phyloP scores from a whole-genome alignment of 2,113 vertebrate genomes.

The Enhydra lutris region DNA sequence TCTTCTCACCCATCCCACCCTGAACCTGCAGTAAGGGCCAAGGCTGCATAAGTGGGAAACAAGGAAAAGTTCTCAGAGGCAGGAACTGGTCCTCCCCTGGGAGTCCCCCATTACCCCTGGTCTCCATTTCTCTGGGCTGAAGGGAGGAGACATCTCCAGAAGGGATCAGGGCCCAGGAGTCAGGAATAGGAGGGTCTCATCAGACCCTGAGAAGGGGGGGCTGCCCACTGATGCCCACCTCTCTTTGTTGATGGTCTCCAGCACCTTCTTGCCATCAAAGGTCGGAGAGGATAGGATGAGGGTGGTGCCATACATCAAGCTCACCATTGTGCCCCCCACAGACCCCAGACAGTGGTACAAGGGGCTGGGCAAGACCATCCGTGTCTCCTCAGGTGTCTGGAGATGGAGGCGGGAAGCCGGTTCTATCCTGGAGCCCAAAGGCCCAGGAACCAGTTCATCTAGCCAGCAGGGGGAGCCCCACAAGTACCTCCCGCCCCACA shows the following conservation, averaged over 20 bases:
- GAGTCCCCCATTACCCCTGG: neutral
- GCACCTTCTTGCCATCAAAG: constrained; percentile 85
- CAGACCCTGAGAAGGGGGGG: neutral
- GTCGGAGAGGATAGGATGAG: constrained; percentile 84
- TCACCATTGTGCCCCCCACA: constrained; percentile 87
- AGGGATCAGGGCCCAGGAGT: neutral
- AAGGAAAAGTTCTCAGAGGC: neutral
- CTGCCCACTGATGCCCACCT: constrained; percentile 81
- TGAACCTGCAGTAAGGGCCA: neutral
- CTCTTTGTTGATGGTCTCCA: constrained; percentile 88
- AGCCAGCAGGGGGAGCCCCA: neutral
- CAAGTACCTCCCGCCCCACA: neutral
- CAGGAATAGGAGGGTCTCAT: neutral
- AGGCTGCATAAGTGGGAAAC: neutral
- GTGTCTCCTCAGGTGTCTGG: constrained; percentile 75
- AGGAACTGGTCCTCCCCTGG: neutral
- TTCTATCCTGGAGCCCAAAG: neutral
- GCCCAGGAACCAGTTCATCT: neutral
- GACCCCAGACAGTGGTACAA: constrained; percentile 95
- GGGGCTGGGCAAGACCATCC: constrained; percentile 85
- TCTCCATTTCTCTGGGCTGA: neutral
- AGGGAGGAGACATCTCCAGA: neutral
- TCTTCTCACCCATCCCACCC: neutral
- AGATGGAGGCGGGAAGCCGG: constrained; percentile 50
- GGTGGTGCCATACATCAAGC: constrained; percentile 84